Conservation (phyloP, 2,888 invertebrate species). For the Hirtodrosophila histrioides region DNA sequence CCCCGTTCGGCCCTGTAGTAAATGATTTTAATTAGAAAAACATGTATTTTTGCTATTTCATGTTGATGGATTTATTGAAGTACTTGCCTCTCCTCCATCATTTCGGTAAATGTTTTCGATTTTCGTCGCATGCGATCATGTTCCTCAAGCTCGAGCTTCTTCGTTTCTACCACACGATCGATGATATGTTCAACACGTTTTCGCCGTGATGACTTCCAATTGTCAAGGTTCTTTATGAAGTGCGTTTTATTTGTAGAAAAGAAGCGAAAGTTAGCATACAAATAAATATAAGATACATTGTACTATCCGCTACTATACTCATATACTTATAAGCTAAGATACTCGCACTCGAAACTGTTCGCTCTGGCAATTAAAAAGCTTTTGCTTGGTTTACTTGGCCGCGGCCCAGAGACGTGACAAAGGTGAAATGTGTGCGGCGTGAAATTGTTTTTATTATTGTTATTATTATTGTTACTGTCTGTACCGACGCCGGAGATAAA, state of each 20-base stretch:
- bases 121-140: constrained; percentile 89
- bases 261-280: constrained; percentile 69
- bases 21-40: background rate
- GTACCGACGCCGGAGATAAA: constrained; percentile 9
- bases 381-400: constrained; percentile 43
- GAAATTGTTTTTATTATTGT: constrained; percentile 38
- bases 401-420: constrained; percentile 59
- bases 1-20: constrained; percentile 82
- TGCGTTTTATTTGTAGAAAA: constrained; percentile 34
- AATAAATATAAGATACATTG: constrained; percentile 40
- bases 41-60: background rate
- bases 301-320: constrained; percentile 15
- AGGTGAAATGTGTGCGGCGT: constrained; percentile 53
- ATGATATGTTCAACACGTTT: constrained; percentile 96
- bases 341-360: constrained; percentile 29
- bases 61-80: constrained; percentile 1
- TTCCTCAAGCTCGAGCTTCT: constrained; percentile 92
- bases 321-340: constrained; percentile 11
- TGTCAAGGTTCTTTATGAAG: constrained; percentile 91
- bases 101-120: constrained; percentile 97
- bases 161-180: constrained; percentile 94
- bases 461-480: constrained; percentile 11
- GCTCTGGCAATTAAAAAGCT: constrained; percentile 65
- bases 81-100: constrained; percentile 93
- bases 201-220: constrained; percentile 96